Evolutionary conservation across 2,888 invertebrate genomes (phyloP), one percentile per base, ranked within the genome.

Genomic region (Noctua janthina): DNA sequence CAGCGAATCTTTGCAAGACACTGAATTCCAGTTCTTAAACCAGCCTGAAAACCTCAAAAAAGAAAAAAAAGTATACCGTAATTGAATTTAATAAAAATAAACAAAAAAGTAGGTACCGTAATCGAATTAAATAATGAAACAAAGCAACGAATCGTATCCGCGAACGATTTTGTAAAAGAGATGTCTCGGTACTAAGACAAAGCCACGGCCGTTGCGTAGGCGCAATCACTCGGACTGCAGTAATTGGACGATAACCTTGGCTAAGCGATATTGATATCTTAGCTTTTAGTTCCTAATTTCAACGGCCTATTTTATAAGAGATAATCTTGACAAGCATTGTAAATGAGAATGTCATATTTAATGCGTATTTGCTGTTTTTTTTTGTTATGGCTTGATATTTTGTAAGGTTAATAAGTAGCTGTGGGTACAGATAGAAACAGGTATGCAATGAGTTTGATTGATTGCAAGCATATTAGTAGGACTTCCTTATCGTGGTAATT

Each of bases 101-200:
- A 2, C 1, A 10, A 43, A 54, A 43, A 43, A 15, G 20, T 0
- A 43, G 2, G 6, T 7, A n/a, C 49, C 6, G 4, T 79, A 46
- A 81, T 39, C 17, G 2, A 54, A 59, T 51, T n/a, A 17, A 66
- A 73, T 77, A 54, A 77, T 64, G 72, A 87, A 74, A 78, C 46
- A 72, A 76, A 74, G 67, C 56, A 82, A 3, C 7, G 29, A 51
- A 43, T 74, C 54, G 69, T 73, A 66, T 49, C 69, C 43, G 35
- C 43, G 10, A 79, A 73, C 3, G 62, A 67, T 69, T 85, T 79
- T 87, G 81, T 76, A 71, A 82, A 80, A 85, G 78, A 86, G 87
- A 93, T 92, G 93, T 93, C 92, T 92, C 91, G 88, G 88, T 90
- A 82, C 87, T 79, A 88, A 93, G 91, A 92, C 91, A 91, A 92